Evolutionary conservation across 2,113 vertebrate genomes (phyloP), one percentile per base, ranked within the genome.

Genomic region (Hippocampus barbouri): DNA sequence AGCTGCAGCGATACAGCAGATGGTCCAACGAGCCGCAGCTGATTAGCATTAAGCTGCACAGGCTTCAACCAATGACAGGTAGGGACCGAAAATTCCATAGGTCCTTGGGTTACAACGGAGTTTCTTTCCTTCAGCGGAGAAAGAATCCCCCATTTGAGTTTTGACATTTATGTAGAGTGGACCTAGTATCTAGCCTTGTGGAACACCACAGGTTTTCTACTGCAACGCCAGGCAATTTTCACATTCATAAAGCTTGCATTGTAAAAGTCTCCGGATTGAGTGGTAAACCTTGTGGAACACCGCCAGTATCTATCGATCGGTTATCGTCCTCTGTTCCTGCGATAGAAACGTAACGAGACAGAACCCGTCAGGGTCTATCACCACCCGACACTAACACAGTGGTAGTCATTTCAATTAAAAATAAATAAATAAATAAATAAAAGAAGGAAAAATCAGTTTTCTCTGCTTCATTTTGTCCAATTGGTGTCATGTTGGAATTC

Each of bases 11-110:
- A 11, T 27, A 59, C 23, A 62, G 16, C 60, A 62, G 15, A 34
- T 62, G 27, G 30, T 60, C 30, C 11, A 60, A 60, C 27, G 15
- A 60, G 57, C 15, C 23, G 2, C 25, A 15, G 23, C 16, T 77
- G 73, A 83, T 81, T 84, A 69, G 78, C 70, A 79, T 77, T 80
- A 15, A 59, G 56, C 10, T 69, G 7, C 21, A 9, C 51, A 54
- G 51, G 51, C 51, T 21, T 21, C 21, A 53, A 53, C 6, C 8
- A 30, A 53, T 6, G 51, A n/a, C 51, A 21, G 51, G 18, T 4
- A 20, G 1, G 16, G 49, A 51, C 18, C 15, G 45, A 30, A 11
- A 43, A 43, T 10, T 43, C 11, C 41, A 43, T 43, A 5, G 43
- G 11, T 45, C 43, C 30, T 4, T 34, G 43, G 43, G 43, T 45